Evolutionary conservation across 2,797 vertebrate species (phyloP), one percentile per base, ranked within the genome.

Genomic region (Prunella strophiata): DNA sequence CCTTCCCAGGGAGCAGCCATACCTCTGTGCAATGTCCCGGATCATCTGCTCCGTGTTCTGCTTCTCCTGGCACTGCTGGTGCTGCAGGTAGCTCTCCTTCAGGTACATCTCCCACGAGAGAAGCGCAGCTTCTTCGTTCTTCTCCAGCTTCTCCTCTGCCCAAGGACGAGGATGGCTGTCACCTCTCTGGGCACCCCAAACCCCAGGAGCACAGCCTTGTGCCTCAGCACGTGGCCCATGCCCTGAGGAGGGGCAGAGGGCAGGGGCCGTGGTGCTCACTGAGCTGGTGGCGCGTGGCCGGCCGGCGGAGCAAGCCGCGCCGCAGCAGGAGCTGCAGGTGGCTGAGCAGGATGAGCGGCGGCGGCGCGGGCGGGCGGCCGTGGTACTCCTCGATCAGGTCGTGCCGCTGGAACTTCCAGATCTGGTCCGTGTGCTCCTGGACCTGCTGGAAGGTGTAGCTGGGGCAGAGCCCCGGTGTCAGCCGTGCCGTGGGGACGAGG

Each of bases 401-500:
- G 0, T 99, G 99, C 45, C 99, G 97, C 96, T 99, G 99, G 96
- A 99, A 99, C 98, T 99, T 99, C 99, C 99, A 99, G 94, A 99
- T 99, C 78, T 98, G 98, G 97, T 99, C 99, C 0, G 99, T 99
- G 98, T 99, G 99, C 87, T 99, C 98, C 95, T 99, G 99, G 7
- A 99, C 98, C 94, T 99, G 98, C 98, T 99, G 98, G 96, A 99
- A 99, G 0, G 99, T 99, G 93, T 99, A 99, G 98, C 99, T 99
- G 97, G 75, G 92, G 74, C 85, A 96, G 15, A 91, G 38, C 74
- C 85, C 71, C 79, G 71, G 62, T 1, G 47, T 89, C 85, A 96
- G 81, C 27, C 7, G 0, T 72, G 58, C 50, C 59, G 0, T 13
- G 38, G 19, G 50, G 36, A 14, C 1, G 11, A 78, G 25, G 36